Evolutionary conservation across 2,888 invertebrate species (phyloP).

Genomic region (Zelleria hepariella): DNA sequence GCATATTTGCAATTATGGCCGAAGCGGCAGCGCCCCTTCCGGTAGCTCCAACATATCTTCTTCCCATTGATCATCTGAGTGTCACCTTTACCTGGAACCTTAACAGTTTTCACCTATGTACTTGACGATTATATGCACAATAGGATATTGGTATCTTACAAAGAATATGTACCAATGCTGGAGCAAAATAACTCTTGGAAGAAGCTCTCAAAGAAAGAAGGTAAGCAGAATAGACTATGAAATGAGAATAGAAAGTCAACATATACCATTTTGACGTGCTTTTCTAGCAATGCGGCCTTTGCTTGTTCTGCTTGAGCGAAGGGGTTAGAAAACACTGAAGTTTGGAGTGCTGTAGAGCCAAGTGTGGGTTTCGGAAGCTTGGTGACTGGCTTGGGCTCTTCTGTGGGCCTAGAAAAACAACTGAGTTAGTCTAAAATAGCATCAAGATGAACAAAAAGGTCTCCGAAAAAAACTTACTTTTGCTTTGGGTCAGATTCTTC

Average conservation of each 20-base stretch:
- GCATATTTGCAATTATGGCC: constrained; percentile 94
- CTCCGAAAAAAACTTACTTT: constrained; percentile 38
- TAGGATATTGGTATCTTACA: constrained; percentile 24
- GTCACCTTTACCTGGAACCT: constrained; percentile 77
- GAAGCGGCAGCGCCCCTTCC: constrained; percentile 90
- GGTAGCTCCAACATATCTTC: constrained; percentile 93
- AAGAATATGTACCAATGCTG: no score
- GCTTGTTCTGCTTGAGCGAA: constrained; percentile 89
- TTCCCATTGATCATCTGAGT: constrained; percentile 88
- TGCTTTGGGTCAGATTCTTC: constrained; percentile 49
- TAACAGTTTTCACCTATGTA: constrained; percentile 69
- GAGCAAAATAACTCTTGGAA: no score
- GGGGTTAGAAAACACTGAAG: constrained; percentile 90
- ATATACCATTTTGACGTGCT: constrained; percentile 93
- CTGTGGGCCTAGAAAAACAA: constrained; percentile 9
- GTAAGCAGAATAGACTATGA: neutral
- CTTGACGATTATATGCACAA: constrained; percentile 66
- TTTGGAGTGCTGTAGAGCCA: constrained; percentile 68
- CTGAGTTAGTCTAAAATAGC: constrained; percentile 20
- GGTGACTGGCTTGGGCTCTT: constrained; percentile 15
- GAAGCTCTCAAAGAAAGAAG: neutral
- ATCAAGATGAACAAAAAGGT: constrained; percentile 9
- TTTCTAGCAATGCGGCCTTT: constrained; percentile 88
- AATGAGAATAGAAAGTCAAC: constrained; percentile 56
- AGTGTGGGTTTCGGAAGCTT: constrained; percentile 78